These are phyloP conservation scores for Dinomys branickii DNA, from an alignment of 2,113 vertebrate genomes.

Conservation along the genomic window DNA sequence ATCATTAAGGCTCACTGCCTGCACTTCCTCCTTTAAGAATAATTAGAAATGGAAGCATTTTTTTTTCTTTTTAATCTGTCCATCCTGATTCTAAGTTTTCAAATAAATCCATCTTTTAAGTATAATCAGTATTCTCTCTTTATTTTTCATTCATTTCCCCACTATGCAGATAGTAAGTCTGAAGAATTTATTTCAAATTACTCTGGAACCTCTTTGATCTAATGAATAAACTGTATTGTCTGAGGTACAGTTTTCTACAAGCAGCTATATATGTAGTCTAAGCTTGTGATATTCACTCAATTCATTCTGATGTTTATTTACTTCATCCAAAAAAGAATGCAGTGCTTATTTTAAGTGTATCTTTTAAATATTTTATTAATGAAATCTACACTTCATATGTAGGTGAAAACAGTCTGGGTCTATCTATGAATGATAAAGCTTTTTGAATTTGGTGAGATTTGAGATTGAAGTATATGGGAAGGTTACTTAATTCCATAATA, in stretches of 20 bases:
- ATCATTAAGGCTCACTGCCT: not conserved
- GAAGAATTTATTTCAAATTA: not conserved
- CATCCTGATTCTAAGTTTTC: not conserved
- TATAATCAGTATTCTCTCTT: not conserved
- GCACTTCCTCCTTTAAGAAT: not conserved
- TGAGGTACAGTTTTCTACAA: not conserved
- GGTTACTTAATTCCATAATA: conserved; percentile 2
- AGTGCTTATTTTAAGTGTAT: not conserved
- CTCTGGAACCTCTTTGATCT: not conserved
- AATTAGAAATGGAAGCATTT: not conserved
- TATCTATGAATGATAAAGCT: not conserved
- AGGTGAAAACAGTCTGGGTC: not conserved
- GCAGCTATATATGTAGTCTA: not conserved
- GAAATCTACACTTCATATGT: not conserved
- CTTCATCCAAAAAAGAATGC: not conserved
- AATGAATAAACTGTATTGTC: conserved; percentile 11
- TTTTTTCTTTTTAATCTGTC: conserved; percentile 32
- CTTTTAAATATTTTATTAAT: not conserved
- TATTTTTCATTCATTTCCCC: not conserved
- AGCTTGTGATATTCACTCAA: not conserved
- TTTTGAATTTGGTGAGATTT: not conserved
- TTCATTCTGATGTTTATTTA: conserved; percentile 18
- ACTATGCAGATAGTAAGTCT: not conserved
- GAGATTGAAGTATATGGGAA: not conserved
- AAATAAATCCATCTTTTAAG: not conserved